phyloP scores from a whole-genome alignment of 2,888 invertebrate species.

The Gymnoscelis rufifasciata region DNA sequence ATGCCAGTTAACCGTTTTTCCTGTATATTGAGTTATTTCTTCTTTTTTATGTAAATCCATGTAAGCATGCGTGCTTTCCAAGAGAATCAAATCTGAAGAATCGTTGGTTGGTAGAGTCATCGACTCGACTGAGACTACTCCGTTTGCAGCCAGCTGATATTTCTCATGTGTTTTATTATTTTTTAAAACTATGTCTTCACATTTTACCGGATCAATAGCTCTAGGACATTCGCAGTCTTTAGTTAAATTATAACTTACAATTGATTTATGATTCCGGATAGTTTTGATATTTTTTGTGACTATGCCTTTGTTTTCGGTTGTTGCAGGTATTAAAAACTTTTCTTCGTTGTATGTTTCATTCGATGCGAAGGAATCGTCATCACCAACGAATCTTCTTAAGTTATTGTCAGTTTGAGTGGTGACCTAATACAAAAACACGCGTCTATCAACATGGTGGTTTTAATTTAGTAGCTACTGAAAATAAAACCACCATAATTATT shows the following conservation, averaged over 20 bases:
- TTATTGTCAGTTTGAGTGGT: slow-evolving; percentile 17
- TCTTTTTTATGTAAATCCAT: slow-evolving; percentile 17
- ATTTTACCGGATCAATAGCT: no score
- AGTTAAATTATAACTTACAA: no score
- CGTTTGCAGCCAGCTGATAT: not conserved
- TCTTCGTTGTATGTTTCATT: not conserved
- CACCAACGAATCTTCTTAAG: slow-evolving; percentile 12
- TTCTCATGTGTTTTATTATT: no score
- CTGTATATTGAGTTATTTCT: slow-evolving; percentile 14
- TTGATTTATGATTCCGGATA: no score
- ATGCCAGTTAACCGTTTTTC: slow-evolving; percentile 9
- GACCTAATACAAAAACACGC: slow-evolving; percentile 40
- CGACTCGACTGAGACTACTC: slow-evolving; percentile 8
- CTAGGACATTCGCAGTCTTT: no score
- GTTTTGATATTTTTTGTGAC: no score
- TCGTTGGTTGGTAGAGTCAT: not conserved
- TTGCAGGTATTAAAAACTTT: no score
- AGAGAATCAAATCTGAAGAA: slow-evolving; percentile 16
- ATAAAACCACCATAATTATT: slow-evolving; percentile 49
- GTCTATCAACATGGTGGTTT: slow-evolving; percentile 39
- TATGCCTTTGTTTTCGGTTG: no score
- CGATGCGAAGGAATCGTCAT: slow-evolving; percentile 23
- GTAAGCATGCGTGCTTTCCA: slow-evolving; percentile 18
- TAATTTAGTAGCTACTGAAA: slow-evolving; percentile 28
- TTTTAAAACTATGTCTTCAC: no score